These are phyloP conservation scores for Micoletzkya japonica DNA, from an alignment of 2,888 invertebrate species.

Conservation along the genomic window DNA sequence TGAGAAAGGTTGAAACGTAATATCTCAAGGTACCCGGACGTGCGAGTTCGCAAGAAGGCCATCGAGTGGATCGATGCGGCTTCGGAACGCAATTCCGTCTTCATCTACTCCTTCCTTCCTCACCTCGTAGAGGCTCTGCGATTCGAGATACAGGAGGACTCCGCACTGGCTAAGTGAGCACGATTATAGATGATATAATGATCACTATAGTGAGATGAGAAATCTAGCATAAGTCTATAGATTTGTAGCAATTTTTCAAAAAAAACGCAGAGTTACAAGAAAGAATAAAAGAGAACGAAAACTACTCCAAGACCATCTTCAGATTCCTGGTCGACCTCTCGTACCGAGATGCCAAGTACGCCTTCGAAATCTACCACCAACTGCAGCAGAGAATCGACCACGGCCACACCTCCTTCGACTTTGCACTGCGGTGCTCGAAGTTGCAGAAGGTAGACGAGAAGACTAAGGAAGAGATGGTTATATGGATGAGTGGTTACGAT, in stretches of 20 bases:
- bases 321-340: conserved; percentile 79
- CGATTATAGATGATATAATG: neutral
- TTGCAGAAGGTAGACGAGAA: conserved; percentile 78
- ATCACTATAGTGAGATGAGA: neutral
- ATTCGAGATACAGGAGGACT: conserved; percentile 84
- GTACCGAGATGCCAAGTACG: conserved; percentile 83
- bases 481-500: neutral
- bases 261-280: too few relatives aligned
- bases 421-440: conserved; percentile 76
- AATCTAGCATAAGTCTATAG: too few relatives aligned
- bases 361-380: conserved; percentile 90
- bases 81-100: conserved; percentile 68
- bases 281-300: too few relatives aligned
- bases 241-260: too few relatives aligned
- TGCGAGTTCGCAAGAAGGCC: conserved; percentile 82
- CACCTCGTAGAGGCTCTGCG: conserved; percentile 73
- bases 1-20: too few relatives aligned
- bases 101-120: conserved; percentile 83
- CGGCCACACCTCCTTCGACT: conserved; percentile 47
- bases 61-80: conserved; percentile 76
- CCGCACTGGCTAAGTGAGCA: conserved; percentile 75
- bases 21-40: conserved; percentile 85
- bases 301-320: too few relatives aligned
- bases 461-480: conserved; percentile 74
- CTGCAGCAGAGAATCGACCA: conserved; percentile 67